Evolutionary conservation across 1,140 invertebrate genomes (phyloP).

Genomic region (Bombyx mandarina): DNA sequence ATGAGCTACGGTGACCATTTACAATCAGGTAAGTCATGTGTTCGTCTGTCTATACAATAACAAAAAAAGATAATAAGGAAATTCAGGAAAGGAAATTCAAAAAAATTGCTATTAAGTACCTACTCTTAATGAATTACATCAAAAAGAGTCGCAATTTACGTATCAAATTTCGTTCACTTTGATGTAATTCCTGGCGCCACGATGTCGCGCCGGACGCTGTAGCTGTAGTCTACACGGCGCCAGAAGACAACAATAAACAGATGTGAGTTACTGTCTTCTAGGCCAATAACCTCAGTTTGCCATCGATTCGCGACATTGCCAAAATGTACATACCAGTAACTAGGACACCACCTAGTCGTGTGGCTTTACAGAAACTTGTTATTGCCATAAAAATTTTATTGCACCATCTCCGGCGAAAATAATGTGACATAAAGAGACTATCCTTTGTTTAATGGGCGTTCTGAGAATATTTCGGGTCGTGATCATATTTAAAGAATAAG

Average conservation of each 20-base stretch:
- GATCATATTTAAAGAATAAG: too few species aligned
- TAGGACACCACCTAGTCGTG: too few species aligned
- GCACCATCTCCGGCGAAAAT: neutral
- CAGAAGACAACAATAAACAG: constrained; percentile 19
- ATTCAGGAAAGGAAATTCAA: too few species aligned
- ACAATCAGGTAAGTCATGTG: too few species aligned
- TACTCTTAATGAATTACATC: too few species aligned
- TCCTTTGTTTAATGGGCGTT: neutral
- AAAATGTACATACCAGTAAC: neutral
- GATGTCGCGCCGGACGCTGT: constrained; percentile 20
- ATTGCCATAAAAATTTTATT: neutral
- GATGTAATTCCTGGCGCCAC: constrained; percentile 16
- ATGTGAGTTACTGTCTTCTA: constrained; percentile 8
- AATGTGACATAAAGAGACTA: neutral
- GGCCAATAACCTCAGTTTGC: constrained; percentile 15
- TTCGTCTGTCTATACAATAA: too few species aligned
- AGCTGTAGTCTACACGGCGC: constrained; percentile 29
- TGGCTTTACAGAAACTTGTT: neutral
- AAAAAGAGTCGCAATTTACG: too few species aligned
- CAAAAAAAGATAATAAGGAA: too few species aligned
- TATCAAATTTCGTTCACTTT: too few species aligned
- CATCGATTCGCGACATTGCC: constrained; percentile 8
- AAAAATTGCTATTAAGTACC: too few species aligned
- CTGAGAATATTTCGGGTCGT: too few species aligned
- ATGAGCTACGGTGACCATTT: too few species aligned